Percentiles rank a stretch among this genome's conserved stretches.
These are phyloP conservation scores for Sitta europaea DNA, from an alignment of 2,113 vertebrate genomes.

Conservation along the genomic window DNA sequence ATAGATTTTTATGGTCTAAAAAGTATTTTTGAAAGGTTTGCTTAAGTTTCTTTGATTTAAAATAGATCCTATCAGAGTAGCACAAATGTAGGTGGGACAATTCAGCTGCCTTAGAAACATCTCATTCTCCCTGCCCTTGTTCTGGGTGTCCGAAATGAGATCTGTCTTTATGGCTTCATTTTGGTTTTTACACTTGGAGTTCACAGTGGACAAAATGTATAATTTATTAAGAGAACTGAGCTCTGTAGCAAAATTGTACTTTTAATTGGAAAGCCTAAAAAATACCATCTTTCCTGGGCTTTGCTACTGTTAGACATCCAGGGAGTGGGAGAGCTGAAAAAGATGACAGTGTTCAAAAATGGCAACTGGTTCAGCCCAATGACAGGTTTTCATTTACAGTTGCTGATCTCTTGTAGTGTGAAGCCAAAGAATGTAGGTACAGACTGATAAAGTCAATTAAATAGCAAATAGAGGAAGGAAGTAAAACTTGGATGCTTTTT, in stretches of 20 bases:
- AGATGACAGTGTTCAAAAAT: neutral
- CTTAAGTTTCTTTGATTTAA: slow-evolving; percentile 1
- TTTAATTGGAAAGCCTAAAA: neutral
- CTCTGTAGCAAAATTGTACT: neutral
- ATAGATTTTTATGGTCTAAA: neutral
- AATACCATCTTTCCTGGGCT: neutral
- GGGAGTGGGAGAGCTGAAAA: neutral
- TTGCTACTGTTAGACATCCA: neutral
- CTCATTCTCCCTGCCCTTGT: slow-evolving; percentile 6
- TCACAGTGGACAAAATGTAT: neutral
- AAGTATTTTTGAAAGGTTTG: slow-evolving; percentile 30
- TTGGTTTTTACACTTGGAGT: neutral
- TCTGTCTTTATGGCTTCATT: neutral
- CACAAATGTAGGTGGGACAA: neutral
- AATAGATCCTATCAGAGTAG: neutral
- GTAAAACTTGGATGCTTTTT: neutral
- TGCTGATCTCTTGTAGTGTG: neutral
- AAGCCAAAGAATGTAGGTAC: neutral
- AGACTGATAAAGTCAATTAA: neutral
- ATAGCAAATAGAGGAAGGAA: neutral
- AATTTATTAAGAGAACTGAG: neutral
- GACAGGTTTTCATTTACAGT: neutral
- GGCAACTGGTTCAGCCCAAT: neutral
- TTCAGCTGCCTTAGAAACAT: neutral
- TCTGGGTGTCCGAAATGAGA: neutral